Conservation (phyloP, 1,140 invertebrate genomes). For the Pogonognathellus flavescens region DNA sequence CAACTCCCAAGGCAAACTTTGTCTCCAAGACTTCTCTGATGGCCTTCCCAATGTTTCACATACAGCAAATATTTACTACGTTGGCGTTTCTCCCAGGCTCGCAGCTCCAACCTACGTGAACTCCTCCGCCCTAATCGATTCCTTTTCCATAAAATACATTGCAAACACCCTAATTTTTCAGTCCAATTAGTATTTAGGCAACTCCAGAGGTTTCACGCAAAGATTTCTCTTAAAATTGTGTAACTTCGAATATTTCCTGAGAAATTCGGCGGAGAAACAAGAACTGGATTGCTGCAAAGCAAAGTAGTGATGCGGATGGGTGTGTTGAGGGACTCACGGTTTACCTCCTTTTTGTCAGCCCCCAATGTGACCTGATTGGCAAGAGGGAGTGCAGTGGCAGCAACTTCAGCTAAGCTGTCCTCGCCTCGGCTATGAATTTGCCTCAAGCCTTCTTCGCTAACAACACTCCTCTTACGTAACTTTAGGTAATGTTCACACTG, state of each 20-base stretch:
- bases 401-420: neutral
- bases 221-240: no score
- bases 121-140: slow-evolving; percentile 43
- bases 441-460: slow-evolving; percentile 2
- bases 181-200: neutral
- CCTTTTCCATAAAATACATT: neutral
- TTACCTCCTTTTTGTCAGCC: slow-evolving; percentile 38
- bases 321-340: slow-evolving; percentile 58
- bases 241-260: neutral
- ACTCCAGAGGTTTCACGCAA: neutral
- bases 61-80: slow-evolving; percentile 48
- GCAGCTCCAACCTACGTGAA: slow-evolving; percentile 36
- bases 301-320: slow-evolving; percentile 55
- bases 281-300: slow-evolving; percentile 5
- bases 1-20: slow-evolving; percentile 49
- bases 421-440: slow-evolving; percentile 2
- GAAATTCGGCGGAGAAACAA: neutral
- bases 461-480: neutral
- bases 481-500: no score
- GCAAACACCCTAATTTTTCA: neutral
- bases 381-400: slow-evolving; percentile 50
- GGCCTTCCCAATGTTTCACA: slow-evolving; percentile 39
- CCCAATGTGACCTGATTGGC: slow-evolving; percentile 60
- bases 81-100: slow-evolving; percentile 48
- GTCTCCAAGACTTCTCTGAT: slow-evolving; percentile 36